Evolutionary conservation across 2,113 vertebrate species (phyloP).

Genomic region (Cheirogaleus medius): DNA sequence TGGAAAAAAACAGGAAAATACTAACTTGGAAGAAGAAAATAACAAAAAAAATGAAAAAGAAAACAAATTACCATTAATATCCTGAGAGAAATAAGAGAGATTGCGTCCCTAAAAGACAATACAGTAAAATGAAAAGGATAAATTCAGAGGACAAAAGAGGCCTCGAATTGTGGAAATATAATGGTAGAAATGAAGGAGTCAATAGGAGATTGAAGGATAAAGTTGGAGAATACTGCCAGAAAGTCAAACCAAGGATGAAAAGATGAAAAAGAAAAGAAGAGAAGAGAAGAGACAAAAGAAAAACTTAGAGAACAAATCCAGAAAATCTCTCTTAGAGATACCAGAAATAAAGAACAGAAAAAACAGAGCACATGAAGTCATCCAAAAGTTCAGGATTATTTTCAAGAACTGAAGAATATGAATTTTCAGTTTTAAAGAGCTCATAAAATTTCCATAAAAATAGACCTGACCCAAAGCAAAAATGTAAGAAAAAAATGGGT

Average conservation of each 20-base stretch:
- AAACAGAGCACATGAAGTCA: not conserved
- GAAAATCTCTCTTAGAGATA: not conserved
- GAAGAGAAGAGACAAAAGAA: not conserved
- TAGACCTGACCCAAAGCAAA: not conserved
- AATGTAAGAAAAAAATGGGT: not conserved
- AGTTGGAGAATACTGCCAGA: not conserved
- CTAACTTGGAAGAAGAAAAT: not conserved
- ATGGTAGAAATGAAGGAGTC: not conserved
- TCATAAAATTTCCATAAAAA: not conserved
- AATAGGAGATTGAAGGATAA: not conserved
- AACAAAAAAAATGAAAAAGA: not conserved
- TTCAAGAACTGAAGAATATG: not conserved
- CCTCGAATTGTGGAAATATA: not conserved
- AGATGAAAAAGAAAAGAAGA: not conserved
- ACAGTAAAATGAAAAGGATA: not conserved
- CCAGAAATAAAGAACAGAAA: not conserved
- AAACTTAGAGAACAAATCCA: not conserved
- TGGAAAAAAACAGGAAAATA: not conserved
- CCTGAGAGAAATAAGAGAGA: not conserved
- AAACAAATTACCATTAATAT: not conserved
- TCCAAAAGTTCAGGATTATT: not conserved
- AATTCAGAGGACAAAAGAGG: not conserved
- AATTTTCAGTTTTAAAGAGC: conserved; percentile 22
- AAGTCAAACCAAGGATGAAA: not conserved
- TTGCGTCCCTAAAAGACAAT: not conserved